Percentiles rank a stretch among this genome's conserved stretches.
Conservation (phyloP, 2,888 invertebrate species). For the Dicyrtomina minuta region DNA sequence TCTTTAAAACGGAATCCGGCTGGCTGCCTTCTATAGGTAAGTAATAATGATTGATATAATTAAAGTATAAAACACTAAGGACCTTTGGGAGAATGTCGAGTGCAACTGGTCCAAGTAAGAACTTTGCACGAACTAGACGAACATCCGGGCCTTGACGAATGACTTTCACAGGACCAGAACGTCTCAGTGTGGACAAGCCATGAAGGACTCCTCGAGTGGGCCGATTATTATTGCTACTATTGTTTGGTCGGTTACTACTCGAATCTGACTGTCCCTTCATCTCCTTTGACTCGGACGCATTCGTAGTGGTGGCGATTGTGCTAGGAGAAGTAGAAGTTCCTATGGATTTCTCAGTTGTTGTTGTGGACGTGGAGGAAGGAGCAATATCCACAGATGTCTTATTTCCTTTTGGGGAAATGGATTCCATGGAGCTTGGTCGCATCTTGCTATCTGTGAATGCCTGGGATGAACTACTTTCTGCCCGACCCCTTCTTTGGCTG, state of each 20-base stretch:
- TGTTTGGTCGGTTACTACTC: too few relatives aligned
- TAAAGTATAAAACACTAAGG: too few relatives aligned
- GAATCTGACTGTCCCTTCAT: slow-evolving; percentile 2
- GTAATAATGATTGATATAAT: too few relatives aligned
- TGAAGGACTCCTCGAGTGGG: slow-evolving; percentile 50
- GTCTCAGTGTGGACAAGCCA: slow-evolving; percentile 45
- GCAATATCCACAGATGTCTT: background rate
- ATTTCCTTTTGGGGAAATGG: background rate
- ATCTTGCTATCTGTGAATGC: slow-evolving; percentile 14
- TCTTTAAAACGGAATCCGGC: too few relatives aligned
- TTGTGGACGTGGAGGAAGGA: background rate
- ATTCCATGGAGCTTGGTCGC: slow-evolving; percentile 17
- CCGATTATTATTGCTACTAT: background rate
- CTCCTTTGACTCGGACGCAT: slow-evolving; percentile 13
- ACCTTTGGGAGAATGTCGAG: slow-evolving; percentile 51
- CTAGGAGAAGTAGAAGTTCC: background rate
- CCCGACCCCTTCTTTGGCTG: background rate
- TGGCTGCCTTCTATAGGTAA: too few relatives aligned
- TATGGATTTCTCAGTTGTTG: background rate
- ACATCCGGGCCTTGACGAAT: slow-evolving; percentile 42
- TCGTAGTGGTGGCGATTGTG: background rate
- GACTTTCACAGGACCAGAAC: slow-evolving; percentile 50
- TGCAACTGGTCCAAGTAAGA: slow-evolving; percentile 49
- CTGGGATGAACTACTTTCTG: background rate
- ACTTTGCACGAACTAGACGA: slow-evolving; percentile 45